Evolutionary conservation across 2,888 invertebrate species (phyloP).

Genomic region (Tetragnatha montana): DNA sequence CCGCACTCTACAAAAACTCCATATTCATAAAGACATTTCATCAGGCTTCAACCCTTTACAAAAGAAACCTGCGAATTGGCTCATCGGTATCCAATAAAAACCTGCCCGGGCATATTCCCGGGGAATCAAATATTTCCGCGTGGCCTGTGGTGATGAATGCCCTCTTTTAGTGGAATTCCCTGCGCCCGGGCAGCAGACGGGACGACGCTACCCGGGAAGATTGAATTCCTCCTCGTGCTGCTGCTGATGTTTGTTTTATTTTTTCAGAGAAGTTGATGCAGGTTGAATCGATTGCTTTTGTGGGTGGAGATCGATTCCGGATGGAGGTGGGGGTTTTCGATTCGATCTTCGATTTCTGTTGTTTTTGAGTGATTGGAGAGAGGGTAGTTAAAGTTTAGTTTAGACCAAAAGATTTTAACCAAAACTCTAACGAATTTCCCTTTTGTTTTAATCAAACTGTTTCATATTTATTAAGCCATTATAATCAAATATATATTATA

Average conservation of each 20-base stretch:
- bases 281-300: conserved; percentile 20
- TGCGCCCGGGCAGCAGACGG: background rate
- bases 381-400: background rate
- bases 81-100: conserved; percentile 32
- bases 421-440: no score
- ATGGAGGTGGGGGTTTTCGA: background rate
- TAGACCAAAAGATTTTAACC: background rate
- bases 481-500: no score
- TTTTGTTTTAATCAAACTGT: no score
- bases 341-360: background rate
- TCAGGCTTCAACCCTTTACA: no score
- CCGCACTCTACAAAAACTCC: background rate
- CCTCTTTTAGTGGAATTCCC: background rate
- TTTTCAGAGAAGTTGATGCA: background rate
- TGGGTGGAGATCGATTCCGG: background rate
- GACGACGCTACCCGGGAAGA: background rate
- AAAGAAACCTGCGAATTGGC: background rate
- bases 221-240: conserved; percentile 9
- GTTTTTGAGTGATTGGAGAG: background rate
- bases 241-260: no score
- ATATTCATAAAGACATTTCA: no score
- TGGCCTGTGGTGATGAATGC: background rate
- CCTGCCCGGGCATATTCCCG: no score
- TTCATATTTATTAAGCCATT: no score
- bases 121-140: conserved; percentile 5